Evolutionary conservation across 2,888 invertebrate genomes (phyloP), one percentile per base, ranked within the genome.

Genomic region (Sphaeridia pumilis): DNA sequence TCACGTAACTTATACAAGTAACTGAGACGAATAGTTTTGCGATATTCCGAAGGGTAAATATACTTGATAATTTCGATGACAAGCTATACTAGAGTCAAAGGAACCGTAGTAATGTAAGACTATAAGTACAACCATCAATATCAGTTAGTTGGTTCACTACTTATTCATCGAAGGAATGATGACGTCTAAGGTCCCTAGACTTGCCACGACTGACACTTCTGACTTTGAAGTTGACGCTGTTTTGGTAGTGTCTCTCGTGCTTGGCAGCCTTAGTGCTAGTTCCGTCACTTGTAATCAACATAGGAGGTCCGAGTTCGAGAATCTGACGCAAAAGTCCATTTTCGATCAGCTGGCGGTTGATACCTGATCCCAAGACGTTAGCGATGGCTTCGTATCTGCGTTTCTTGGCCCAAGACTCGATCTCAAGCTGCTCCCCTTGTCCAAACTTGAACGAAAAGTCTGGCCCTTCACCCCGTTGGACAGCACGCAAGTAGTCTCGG

Each of bases 221-320:
- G 43, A 88, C 88, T 71, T 94, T 94, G 72, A 85, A 86, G 56
- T 87, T 85, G 20, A 89, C 89, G 50, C 84, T 86, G 74, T 93
- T 92, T 67, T 84, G 44, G 51, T 59, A 63, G 28, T 63, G 63
- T 17, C 65, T 58, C 41, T 65, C 65, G 31, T 58, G 58, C 49
- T 65, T 65, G 4, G 61, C 65, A 44, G 55, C 54, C 28, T 61
- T 61, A 4, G 59, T 49, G 34, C 58, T 59, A 22, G 54, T 42
- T n/a, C 57, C 60, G 38, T 59, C 59, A 17, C 57, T 49, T 3
- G 56, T 26, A 10, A 36, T 10, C 7, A 59, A 60, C 35, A 55
- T 53, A 14, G 61, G 61, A 2, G 65, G 49, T 28, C 65, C 85
- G 54, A 95, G 76, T 66, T 80, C 80, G 68, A 93, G 86, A 59